Conservation (phyloP, 2,888 invertebrate genomes). For the Calameuta pallipes region DNA sequence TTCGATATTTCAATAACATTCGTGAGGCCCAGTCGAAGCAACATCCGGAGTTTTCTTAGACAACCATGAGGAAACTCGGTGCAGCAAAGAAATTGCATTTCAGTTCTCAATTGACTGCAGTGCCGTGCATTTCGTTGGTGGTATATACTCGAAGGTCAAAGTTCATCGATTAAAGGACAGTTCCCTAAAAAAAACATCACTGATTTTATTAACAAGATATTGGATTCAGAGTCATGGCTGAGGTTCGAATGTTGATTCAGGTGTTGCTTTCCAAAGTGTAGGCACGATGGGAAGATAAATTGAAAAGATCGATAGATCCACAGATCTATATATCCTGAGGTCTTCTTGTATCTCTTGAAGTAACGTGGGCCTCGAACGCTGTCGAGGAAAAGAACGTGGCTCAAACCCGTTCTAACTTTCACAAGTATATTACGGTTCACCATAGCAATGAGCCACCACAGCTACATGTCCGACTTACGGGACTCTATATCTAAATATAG, state of each 20-base stretch:
- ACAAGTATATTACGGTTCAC: constrained; percentile 19
- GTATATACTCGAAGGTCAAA: not conserved
- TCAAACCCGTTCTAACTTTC: constrained; percentile 43
- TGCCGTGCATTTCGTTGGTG: not conserved
- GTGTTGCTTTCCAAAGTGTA: not conserved
- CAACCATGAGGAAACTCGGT: not conserved
- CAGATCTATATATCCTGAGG: not conserved
- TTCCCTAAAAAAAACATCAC: not conserved
- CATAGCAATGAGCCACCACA: not conserved
- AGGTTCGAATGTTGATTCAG: not conserved
- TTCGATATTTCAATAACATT: not conserved
- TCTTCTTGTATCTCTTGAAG: not conserved
- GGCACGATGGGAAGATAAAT: not conserved
- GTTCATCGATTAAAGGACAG: not conserved
- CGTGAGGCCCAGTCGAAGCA: not conserved
- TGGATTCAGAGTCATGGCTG: not conserved
- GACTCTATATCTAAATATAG: constrained; percentile 15
- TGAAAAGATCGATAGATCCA: not conserved
- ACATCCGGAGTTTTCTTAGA: not conserved
- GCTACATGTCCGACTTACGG: constrained; percentile 14
- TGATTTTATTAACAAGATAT: not conserved
- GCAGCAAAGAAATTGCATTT: not conserved
- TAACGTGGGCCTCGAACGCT: not conserved
- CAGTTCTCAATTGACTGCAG: not conserved
- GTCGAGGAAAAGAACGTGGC: not conserved